Evolutionary conservation across 2,797 vertebrate species (phyloP), one percentile per base, ranked within the genome.

Genomic region (Enteromius trimaculatus): DNA sequence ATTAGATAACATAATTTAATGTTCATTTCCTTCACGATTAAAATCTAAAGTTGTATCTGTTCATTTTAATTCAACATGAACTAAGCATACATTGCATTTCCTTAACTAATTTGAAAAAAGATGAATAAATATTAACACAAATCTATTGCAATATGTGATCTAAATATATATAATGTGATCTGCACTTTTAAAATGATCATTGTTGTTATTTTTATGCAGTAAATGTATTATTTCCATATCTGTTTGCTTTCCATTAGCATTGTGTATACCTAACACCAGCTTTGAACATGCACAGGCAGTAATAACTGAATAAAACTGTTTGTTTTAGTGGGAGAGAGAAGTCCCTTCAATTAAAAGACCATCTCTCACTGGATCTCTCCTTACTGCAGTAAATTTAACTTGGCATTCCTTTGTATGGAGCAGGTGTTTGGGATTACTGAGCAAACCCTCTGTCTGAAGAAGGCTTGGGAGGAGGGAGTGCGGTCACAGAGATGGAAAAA

Each of bases 401-500:
- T 94, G 93, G 93, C 94, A 84, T 97, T 95, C 94, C 93, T 93
- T 93, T 93, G 93, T 92, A 93, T 92, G 94, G 92, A 96, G 96
- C 96, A 97, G 96, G 96, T 97, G 96, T 95, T 93, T 91, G 92
- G 96, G 95, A 97, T 97, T 96, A 95, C 91, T 90, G 6, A 60
- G 80, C 71, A 77, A 81, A 74, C 79, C 55, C 93, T 92, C 92
- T 88, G 93, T 92, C 92, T 91, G 91, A 91, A 87, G 55, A 78
- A 75, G 84, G 68, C 34, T 69, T 75, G 77, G 58, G 69, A 34
- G 39, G 68, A 66, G 68, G 60, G 60, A 79, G 53, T 13, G 70
- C 70, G 68, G 29, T 76, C 80, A 68, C 64, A 42, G 55, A 72
- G 77, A 47, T 58, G 83, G 88, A 91, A 90, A 85, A 80, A 77